phyloP scores from a whole-genome alignment of 1,140 invertebrate species.

The Mizuhopecten yessoensis region DNA sequence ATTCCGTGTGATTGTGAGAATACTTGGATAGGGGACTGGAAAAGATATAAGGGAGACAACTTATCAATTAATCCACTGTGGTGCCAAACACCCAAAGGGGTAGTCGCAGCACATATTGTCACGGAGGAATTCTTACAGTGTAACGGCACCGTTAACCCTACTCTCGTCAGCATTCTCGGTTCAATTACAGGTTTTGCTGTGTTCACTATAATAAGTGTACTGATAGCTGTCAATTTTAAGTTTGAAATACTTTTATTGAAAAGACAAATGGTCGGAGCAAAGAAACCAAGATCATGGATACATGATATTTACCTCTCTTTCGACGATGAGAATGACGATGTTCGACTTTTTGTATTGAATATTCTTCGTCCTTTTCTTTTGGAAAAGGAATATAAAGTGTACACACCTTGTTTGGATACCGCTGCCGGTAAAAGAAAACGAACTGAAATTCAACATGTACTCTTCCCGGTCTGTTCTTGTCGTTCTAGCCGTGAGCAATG shows the following conservation, averaged over 20 bases:
- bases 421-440: not conserved
- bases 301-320: not conserved
- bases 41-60: not conserved
- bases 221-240: not conserved
- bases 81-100: not conserved
- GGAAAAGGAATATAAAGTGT: not conserved
- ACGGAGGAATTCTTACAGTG: not conserved
- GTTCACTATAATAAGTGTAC: not conserved
- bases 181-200: not conserved
- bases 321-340: not conserved
- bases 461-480: not conserved
- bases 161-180: not conserved
- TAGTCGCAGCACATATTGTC: not conserved
- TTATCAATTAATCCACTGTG: not conserved
- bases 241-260: not conserved
- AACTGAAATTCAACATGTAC: not conserved
- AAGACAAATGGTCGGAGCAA: not conserved
- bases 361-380: not conserved
- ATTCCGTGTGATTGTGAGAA: not conserved
- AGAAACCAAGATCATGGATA: not conserved
- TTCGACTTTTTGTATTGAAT: not conserved
- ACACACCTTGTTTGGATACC: not conserved
- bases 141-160: not conserved
- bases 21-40: not conserved
- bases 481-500: not conserved